Evolutionary conservation across 2,888 invertebrate genomes (phyloP).

Genomic region (Isoperla grammatica): DNA sequence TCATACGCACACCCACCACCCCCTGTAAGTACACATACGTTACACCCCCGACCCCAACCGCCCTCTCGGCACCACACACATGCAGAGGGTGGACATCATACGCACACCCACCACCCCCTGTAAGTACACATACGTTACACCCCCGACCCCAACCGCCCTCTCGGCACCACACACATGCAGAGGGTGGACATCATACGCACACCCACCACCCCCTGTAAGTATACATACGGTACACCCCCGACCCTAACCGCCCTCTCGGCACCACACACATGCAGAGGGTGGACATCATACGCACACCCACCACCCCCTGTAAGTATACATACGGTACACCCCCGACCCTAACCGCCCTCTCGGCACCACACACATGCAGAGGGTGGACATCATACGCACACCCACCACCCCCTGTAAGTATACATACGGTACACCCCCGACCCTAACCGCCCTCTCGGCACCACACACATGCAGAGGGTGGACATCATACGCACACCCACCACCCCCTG

Average conservation of each 20-base stretch:
- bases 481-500: conserved; percentile 62
- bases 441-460: conserved; percentile 50
- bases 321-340: conserved; percentile 77
- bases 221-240: conserved; percentile 76
- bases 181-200: conserved; percentile 73
- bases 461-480: conserved; percentile 66
- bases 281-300: conserved; percentile 70
- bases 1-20: conserved; percentile 65
- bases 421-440: conserved; percentile 79
- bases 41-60: conserved; percentile 79
- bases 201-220: conserved; percentile 59
- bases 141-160: conserved; percentile 66
- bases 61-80: conserved; percentile 50
- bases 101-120: conserved; percentile 62
- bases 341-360: conserved; percentile 57
- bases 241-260: conserved; percentile 62
- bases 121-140: conserved; percentile 74
- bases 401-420: conserved; percentile 63
- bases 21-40: conserved; percentile 63
- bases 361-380: conserved; percentile 60
- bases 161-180: conserved; percentile 52
- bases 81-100: conserved; percentile 66
- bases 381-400: conserved; percentile 65
- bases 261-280: conserved; percentile 56
- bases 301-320: conserved; percentile 61